These are phyloP conservation scores for Tipula unca DNA, from an alignment of 2,888 invertebrate genomes.

Conservation along the genomic window DNA sequence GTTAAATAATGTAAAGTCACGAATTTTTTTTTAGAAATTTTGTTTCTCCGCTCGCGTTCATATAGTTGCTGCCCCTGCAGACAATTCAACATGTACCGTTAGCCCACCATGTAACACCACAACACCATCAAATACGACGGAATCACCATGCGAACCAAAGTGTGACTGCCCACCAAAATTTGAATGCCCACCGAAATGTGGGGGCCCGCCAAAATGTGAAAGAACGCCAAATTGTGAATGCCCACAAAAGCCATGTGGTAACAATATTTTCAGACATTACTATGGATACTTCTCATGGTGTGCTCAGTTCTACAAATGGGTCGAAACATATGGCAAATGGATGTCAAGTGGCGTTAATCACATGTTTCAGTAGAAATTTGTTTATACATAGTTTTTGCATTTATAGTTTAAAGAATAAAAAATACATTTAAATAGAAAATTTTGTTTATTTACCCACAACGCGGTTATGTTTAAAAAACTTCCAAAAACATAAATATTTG, in stretches of 20 bases:
- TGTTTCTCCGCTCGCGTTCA: not conserved
- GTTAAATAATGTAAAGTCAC: not conserved
- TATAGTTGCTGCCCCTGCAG: not conserved
- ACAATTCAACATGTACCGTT: not conserved
- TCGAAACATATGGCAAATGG: not conserved
- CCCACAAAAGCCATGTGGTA: not conserved
- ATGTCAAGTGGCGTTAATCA: not conserved
- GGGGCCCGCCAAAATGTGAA: not conserved
- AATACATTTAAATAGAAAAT: not conserved
- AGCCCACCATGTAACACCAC: not conserved
- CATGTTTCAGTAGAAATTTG: not conserved
- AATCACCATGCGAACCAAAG: not conserved
- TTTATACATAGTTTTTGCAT: not conserved
- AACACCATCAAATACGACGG: not conserved
- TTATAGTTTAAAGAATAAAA: not conserved
- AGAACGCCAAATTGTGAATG: not conserved
- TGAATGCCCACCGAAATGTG: not conserved
- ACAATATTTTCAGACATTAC: not conserved
- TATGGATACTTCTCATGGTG: not conserved
- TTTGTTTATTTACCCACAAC: not conserved
- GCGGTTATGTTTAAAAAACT: not conserved
- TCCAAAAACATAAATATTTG: not conserved
- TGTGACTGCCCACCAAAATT: not conserved
- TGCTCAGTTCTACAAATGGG: not conserved
- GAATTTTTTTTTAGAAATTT: not conserved